phyloP scores from a whole-genome alignment of 2,113 vertebrate species.

The Hippocampus guttulatus region DNA sequence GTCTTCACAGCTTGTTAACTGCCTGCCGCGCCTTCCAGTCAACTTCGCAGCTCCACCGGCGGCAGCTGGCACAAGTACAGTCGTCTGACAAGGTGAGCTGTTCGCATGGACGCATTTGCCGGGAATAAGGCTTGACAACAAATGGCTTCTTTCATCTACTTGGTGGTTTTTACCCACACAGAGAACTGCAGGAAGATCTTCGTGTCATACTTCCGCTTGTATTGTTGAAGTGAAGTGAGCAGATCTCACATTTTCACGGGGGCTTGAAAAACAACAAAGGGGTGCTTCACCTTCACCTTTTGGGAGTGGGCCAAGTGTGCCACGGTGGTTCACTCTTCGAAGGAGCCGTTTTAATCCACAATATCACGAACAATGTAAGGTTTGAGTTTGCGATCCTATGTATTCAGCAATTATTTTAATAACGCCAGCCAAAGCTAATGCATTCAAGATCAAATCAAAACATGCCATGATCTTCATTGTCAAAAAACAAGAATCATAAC shows the following conservation, averaged over 20 bases:
- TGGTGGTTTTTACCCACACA: neutral
- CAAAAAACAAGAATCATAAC: neutral
- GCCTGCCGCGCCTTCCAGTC: conserved; percentile 44
- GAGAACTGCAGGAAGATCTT: neutral
- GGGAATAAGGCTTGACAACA: conserved; percentile 35
- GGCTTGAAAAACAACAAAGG: no score
- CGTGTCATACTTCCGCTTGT: neutral
- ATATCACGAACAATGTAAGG: no score
- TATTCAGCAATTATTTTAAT: neutral
- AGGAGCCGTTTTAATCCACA: no score
- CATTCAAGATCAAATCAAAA: neutral
- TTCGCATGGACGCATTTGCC: conserved; percentile 41
- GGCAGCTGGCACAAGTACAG: conserved; percentile 51
- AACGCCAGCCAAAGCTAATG: neutral
- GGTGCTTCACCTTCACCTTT: no score
- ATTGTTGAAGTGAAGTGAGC: no score
- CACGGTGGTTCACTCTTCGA: no score
- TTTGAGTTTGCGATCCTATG: neutral
- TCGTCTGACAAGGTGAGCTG: conserved; percentile 49
- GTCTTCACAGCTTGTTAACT: conserved; percentile 23
- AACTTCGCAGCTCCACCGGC: conserved; percentile 38
- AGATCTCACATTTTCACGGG: no score
- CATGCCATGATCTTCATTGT: neutral
- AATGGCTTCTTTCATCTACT: conserved; percentile 11
- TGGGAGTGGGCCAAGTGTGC: no score